Percentiles rank a stretch among this genome's conserved stretches.
Evolutionary conservation across 2,888 invertebrate species (phyloP).

Genomic region (Pyralis farinalis): DNA sequence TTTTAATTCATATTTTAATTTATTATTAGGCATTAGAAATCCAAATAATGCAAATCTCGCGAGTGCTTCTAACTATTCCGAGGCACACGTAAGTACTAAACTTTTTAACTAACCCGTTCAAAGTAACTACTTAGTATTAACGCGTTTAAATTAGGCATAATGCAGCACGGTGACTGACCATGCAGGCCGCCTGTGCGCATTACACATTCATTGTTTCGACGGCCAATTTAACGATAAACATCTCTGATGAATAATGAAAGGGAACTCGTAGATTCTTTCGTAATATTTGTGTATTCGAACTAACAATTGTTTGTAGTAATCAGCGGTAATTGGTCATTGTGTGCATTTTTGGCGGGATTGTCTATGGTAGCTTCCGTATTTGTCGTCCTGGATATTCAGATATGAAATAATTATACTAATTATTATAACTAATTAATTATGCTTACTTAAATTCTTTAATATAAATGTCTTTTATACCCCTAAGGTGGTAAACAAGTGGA

Average conservation of each 20-base stretch:
- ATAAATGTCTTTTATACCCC: too few relatives aligned
- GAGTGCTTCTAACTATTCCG: too few relatives aligned
- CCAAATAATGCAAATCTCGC: too few relatives aligned
- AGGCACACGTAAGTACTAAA: too few relatives aligned
- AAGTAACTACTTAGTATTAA: constrained; percentile 11
- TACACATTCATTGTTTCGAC: constrained; percentile 40
- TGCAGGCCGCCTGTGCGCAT: constrained; percentile 37
- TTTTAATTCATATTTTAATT: too few relatives aligned
- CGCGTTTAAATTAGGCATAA: constrained; percentile 16
- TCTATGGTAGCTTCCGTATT: not conserved
- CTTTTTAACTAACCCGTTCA: too few relatives aligned
- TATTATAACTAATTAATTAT: too few relatives aligned
- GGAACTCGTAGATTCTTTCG: constrained; percentile 29
- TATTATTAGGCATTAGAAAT: too few relatives aligned
- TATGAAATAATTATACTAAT: too few relatives aligned
- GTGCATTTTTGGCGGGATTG: constrained; percentile 4
- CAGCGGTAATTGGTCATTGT: constrained; percentile 4
- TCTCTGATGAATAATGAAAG: constrained; percentile 35
- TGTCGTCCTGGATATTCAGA: too few relatives aligned
- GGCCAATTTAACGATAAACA: constrained; percentile 39
- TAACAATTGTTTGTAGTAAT: constrained; percentile 3
- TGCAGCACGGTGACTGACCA: constrained; percentile 39
- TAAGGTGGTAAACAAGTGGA: too few relatives aligned
- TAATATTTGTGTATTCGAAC: constrained; percentile 12
- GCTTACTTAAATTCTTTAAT: too few relatives aligned